These are phyloP conservation scores for Burhinus bistriatus DNA, from an alignment of 2,113 vertebrate genomes.

Conservation along the genomic window DNA sequence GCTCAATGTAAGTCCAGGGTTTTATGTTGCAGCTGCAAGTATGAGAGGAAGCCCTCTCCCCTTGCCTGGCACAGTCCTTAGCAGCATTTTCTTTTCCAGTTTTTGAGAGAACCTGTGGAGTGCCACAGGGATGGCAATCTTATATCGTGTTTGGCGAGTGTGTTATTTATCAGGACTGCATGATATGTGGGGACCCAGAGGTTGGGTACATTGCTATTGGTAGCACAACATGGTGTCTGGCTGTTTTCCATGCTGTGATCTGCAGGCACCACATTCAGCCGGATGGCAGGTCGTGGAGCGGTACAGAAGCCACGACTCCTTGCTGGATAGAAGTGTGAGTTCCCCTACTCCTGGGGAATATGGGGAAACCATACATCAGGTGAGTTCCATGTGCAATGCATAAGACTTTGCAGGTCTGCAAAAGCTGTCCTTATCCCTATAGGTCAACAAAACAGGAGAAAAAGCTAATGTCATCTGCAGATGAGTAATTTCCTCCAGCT, in stretches of 20 bases:
- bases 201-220: background rate
- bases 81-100: background rate
- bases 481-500: background rate
- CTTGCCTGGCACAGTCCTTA: background rate
- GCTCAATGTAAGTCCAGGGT: background rate
- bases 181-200: background rate
- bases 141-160: fast-evolving
- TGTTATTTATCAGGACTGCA: background rate
- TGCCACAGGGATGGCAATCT: background rate
- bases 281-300: fast-evolving
- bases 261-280: background rate
- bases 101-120: background rate
- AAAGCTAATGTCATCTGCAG: background rate
- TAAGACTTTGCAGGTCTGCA: background rate
- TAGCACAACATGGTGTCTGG: fast-evolving
- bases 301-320: background rate
- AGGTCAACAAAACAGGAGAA: background rate
- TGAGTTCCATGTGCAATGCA: background rate
- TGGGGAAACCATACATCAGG: fast-evolving
- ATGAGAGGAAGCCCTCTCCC: background rate
- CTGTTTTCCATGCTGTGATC: background rate
- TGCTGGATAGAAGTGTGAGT: background rate
- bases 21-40: background rate
- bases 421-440: background rate
- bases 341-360: background rate